Evolutionary conservation across 2,888 invertebrate species (phyloP), one percentile per base, ranked within the genome.

Genomic region (Aethes cnicana): DNA sequence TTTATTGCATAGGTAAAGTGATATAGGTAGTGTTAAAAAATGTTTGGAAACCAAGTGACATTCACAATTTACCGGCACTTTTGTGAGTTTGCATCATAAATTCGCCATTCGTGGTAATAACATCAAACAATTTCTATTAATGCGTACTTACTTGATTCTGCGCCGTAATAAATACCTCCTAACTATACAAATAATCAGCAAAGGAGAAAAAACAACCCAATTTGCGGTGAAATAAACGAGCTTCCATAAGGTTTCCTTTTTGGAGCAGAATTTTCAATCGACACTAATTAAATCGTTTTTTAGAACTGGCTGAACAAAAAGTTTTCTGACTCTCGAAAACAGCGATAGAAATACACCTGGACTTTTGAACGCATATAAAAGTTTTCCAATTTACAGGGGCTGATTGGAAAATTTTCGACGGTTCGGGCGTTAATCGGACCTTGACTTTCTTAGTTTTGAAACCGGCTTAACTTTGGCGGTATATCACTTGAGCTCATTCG

Each of bases 341-440:
- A 69, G 68, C 84, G 79, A 78, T 84, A 84, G 85, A 84, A 87
- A 85, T 84, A 85, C 80, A 84, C 88, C 88, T 87, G 87, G 87
- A 85, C 86, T 84, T 84, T 85, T 77, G 80, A 84, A 84, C 83
- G 86, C 79, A 88, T 84, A 88, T 87, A 88, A 88, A 88, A 88
- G 84, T 88, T 89, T 88, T 88, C 89, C 86, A 88, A 89, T 88
- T 88, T 89, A 87, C 81, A 81, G 81, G 72, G 79, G 82, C 78
- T 87, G 87, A 88, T 88, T 87, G 87, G 86, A 81, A 86, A 87
- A 85, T 88, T 87, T 86, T 84, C 84, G 69, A 74, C 85, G 75
- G 82, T 85, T 85, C 76, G 83, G 82, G 83, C 82, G 85, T 84
- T 89, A 86, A 88, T 84, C 83, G 83, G 84, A 77, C 77, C 81